Conservation (phyloP, 1,140 invertebrate species). For the Zaprionus capensis region DNA sequence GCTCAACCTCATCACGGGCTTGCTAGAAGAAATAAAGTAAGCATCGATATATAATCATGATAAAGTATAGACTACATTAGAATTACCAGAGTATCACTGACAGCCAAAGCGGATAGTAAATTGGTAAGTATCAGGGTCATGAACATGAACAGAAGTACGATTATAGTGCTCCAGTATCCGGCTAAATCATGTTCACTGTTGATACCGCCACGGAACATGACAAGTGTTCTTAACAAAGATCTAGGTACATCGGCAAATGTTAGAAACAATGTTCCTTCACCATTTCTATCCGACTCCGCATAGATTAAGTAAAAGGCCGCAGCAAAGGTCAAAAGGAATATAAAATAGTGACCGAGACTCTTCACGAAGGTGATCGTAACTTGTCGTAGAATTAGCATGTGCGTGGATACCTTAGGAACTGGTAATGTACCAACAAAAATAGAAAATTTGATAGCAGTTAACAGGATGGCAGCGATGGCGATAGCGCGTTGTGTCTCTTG, state of each 20-base stretch:
- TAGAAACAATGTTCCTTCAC: neutral
- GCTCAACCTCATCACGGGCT: slow-evolving; percentile 1
- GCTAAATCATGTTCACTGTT: neutral
- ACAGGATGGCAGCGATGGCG: neutral
- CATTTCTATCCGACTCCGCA: neutral
- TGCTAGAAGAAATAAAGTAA: neutral
- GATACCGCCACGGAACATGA: slow-evolving; percentile 4
- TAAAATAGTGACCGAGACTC: neutral
- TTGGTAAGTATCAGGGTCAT: slow-evolving; percentile 11
- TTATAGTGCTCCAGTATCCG: neutral
- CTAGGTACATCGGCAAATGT: neutral
- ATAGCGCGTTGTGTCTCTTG: neutral
- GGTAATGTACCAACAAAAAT: neutral
- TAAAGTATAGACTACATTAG: neutral
- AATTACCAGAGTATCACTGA: slow-evolving; percentile 22
- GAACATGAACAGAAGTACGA: slow-evolving; percentile 18
- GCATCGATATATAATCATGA: neutral
- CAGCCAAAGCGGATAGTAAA: slow-evolving; percentile 13
- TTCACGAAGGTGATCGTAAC: slow-evolving; percentile 2
- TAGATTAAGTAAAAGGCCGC: neutral
- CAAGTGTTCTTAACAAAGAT: neutral
- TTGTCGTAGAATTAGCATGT: slow-evolving; percentile 18
- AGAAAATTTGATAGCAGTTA: neutral
- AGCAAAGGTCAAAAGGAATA: neutral
- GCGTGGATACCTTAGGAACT: neutral